Evolutionary conservation across 2,888 invertebrate species (phyloP).

Genomic region (Agelastica alni): DNA sequence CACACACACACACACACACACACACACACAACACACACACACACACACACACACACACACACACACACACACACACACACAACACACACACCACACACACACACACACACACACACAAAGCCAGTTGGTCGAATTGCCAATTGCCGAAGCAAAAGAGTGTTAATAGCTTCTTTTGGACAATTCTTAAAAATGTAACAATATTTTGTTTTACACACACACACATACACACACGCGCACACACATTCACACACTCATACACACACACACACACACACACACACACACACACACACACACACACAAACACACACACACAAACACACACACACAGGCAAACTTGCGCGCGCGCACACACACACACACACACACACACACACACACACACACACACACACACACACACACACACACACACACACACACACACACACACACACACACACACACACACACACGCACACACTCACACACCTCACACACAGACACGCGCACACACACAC

Average conservation of each 20-base stretch:
- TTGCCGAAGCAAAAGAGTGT: too few relatives aligned
- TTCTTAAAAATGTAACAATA: too few relatives aligned
- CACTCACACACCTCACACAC: background rate
- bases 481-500: constrained; percentile 10
- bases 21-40: constrained; percentile 6
- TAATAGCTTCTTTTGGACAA: too few relatives aligned
- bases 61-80: constrained; percentile 6
- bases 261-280: constrained; percentile 4
- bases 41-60: constrained; percentile 8
- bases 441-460: constrained; percentile 1
- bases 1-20: constrained; percentile 1
- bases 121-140: too few relatives aligned
- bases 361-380: constrained; percentile 6
- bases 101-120: constrained; percentile 12
- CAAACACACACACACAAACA: background rate
- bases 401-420: constrained; percentile 3
- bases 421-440: constrained; percentile 12
- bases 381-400: constrained; percentile 7
- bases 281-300: constrained; percentile 7
- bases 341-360: constrained; percentile 1
- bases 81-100: constrained; percentile 4
- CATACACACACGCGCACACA: constrained; percentile 5
- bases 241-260: background rate
- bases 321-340: background rate
- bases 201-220: background rate